A percentile compares a stretch with the other conserved stretches of the same genome.
Conservation (phyloP, 2,888 invertebrate species). For the Leucophenga montana region DNA sequence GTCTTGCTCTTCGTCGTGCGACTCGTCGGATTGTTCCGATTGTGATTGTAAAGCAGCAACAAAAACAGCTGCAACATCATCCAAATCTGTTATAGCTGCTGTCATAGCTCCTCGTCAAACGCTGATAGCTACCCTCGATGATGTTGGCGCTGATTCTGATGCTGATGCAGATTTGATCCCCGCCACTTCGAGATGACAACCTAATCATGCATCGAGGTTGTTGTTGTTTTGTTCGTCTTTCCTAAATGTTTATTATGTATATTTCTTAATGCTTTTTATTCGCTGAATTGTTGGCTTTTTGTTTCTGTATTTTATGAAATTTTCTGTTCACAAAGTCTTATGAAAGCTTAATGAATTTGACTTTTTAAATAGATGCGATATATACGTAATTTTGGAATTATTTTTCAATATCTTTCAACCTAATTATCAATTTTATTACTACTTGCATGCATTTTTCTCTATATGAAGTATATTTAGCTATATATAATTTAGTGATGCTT, state of each 20-base stretch:
- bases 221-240: slow-evolving; percentile 48
- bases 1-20: slow-evolving; percentile 7
- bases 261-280: slow-evolving; percentile 8
- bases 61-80: not conserved
- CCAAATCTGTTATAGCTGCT: not conserved
- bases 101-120: slow-evolving; percentile 17
- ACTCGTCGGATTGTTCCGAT: slow-evolving; percentile 40
- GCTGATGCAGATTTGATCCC: slow-evolving; percentile 42
- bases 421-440: too few relatives aligned
- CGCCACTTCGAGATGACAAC: slow-evolving; percentile 57
- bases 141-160: slow-evolving; percentile 32
- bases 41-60: slow-evolving; percentile 28
- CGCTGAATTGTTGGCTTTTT: not conserved
- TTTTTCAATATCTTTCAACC: too few relatives aligned
- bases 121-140: slow-evolving; percentile 19
- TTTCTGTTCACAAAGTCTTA: too few relatives aligned
- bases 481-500: too few relatives aligned
- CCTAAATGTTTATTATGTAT: slow-evolving; percentile 33
- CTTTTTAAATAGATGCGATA: too few relatives aligned
- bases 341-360: too few relatives aligned
- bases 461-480: not conserved
- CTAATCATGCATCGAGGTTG: slow-evolving; percentile 59
- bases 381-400: not conserved
- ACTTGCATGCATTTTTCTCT: not conserved
- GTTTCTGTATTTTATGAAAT: slow-evolving; percentile 4